Percentiles rank a stretch among this genome's conserved stretches.
phyloP scores from a whole-genome alignment of 2,888 invertebrate genomes.

The Dascillus cervinus region DNA sequence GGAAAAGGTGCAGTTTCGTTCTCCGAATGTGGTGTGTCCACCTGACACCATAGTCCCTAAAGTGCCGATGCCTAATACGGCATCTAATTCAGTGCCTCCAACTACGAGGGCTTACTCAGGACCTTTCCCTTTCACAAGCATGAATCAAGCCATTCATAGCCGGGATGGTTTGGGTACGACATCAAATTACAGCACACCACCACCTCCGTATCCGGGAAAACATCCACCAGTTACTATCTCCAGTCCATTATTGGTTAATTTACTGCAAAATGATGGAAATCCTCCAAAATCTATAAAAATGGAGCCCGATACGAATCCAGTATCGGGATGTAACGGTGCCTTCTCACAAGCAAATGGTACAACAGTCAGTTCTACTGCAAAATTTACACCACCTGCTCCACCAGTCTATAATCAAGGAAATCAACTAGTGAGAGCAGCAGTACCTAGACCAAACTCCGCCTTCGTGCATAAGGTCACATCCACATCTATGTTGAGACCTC shows the following conservation, averaged over 20 bases:
- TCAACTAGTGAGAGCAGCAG: slow-evolving; percentile 6
- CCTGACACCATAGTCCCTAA: slow-evolving; percentile 52
- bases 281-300: slow-evolving; percentile 9
- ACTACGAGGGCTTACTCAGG: slow-evolving; percentile 49
- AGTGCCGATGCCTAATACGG: slow-evolving; percentile 29
- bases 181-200: slow-evolving; percentile 27
- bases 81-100: slow-evolving; percentile 20
- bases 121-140: slow-evolving; percentile 82
- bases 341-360: slow-evolving; percentile 7
- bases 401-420: slow-evolving; percentile 9
- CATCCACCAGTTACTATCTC: slow-evolving; percentile 61
- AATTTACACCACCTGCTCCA: slow-evolving; percentile 7
- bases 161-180: slow-evolving; percentile 41
- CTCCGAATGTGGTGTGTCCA: slow-evolving; percentile 84
- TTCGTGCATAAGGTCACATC: no score
- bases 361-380: slow-evolving; percentile 5
- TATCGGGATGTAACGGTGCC: slow-evolving; percentile 4
- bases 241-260: slow-evolving; percentile 84
- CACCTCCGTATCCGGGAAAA: slow-evolving; percentile 43
- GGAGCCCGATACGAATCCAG: slow-evolving; percentile 7
- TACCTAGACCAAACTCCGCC: slow-evolving; percentile 5
- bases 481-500: no score
- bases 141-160: slow-evolving; percentile 82
- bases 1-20: slow-evolving; percentile 46
- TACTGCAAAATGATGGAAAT: slow-evolving; percentile 73